Conservation (phyloP, 1,140 invertebrate genomes). For the Frieseomelitta varia region DNA sequence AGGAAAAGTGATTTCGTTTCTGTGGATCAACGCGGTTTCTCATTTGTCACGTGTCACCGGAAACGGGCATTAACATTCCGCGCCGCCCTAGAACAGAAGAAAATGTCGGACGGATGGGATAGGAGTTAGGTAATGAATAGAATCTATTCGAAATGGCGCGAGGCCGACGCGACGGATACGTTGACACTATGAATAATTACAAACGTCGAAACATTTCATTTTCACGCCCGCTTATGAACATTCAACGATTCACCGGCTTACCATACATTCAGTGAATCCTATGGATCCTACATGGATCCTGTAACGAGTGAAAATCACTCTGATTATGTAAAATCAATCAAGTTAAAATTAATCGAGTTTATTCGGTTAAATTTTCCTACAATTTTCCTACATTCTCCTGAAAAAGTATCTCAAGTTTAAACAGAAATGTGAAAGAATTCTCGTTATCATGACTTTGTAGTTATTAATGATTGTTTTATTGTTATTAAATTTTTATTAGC, state of each 20-base stretch:
- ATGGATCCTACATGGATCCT: too few species aligned
- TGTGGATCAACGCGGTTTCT: not conserved
- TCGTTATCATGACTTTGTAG: too few species aligned
- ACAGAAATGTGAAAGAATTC: too few species aligned
- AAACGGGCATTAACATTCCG: conserved; percentile 49
- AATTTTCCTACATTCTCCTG: too few species aligned
- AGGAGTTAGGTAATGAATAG: conserved; percentile 61
- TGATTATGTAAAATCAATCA: too few species aligned
- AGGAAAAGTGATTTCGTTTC: conserved; percentile 14
- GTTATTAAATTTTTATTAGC: too few species aligned
- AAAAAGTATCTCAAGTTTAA: too few species aligned
- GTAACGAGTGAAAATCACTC: too few species aligned
- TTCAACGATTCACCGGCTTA: conserved; percentile 18
- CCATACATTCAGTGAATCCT: not conserved
- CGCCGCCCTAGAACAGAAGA: conserved; percentile 30
- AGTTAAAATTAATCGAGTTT: too few species aligned
- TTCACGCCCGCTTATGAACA: conserved; percentile 28
- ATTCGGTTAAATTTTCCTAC: too few species aligned
- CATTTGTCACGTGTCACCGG: conserved; percentile 37
- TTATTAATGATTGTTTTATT: too few species aligned
- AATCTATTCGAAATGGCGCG: conserved; percentile 45
- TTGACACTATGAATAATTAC: conserved; percentile 68
- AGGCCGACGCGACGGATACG: conserved; percentile 46
- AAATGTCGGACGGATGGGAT: conserved; percentile 39
- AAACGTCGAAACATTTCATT: conserved; percentile 66